A percentile compares a stretch with the other conserved stretches of the same genome.
phyloP scores from a whole-genome alignment of 2,888 invertebrate genomes.

The Aleiodes testaceus region DNA sequence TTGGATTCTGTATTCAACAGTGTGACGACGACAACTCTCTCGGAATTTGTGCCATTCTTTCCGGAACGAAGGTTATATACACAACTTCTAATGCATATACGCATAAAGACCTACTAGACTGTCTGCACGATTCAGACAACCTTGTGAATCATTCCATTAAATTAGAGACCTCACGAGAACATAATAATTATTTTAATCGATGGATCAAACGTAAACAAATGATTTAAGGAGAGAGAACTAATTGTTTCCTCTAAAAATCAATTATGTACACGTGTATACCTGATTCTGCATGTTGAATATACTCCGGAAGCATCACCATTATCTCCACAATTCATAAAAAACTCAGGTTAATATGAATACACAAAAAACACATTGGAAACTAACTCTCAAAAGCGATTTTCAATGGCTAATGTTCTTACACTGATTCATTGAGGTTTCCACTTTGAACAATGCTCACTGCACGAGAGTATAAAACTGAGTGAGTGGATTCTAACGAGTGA shows the following conservation, averaged over 20 bases:
- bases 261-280: constrained; percentile 56
- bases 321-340: constrained; percentile 40
- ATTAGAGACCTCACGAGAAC: constrained; percentile 23
- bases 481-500: constrained; percentile 58
- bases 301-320: constrained; percentile 67
- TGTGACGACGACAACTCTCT: constrained; percentile 28
- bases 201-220: background rate
- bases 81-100: background rate
- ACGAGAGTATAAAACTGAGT: constrained; percentile 65
- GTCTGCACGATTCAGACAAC: constrained; percentile 18
- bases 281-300: constrained; percentile 61
- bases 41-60: constrained; percentile 31
- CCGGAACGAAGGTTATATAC: constrained; percentile 35
- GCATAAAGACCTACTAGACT: background rate
- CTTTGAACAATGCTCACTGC: constrained; percentile 54
- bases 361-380: background rate
- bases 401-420: background rate
- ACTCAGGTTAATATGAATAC: constrained; percentile 10
- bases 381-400: background rate
- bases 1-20: background rate
- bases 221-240: background rate
- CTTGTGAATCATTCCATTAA: constrained; percentile 17
- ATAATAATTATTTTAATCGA: background rate
- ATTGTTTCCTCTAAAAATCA: too few species aligned
- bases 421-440: background rate